phyloP scores from a whole-genome alignment of 2,888 invertebrate species.

The Caenorhabditis zanzibari region DNA sequence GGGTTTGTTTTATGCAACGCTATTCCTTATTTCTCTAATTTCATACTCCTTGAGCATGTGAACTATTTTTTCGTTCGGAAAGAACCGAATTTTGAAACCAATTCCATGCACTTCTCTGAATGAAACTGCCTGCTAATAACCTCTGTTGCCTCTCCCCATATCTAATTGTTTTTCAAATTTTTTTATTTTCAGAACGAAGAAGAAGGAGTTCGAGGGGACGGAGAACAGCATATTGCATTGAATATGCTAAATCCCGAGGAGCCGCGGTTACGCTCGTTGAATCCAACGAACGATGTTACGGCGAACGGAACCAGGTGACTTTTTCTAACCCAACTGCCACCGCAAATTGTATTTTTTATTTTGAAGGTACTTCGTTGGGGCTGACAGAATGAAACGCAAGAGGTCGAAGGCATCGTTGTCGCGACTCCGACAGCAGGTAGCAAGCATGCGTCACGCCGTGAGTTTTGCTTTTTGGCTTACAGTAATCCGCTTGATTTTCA shows the following conservation, averaged over 20 bases:
- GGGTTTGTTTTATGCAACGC: conserved; percentile 60
- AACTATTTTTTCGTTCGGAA: not conserved
- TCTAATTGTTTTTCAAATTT: not conserved
- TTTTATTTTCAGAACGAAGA: conserved; percentile 63
- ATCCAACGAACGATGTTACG: conserved; percentile 68
- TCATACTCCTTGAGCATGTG: conserved; percentile 30
- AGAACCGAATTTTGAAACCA: not conserved
- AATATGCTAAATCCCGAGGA: conserved; percentile 74
- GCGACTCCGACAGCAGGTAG: conserved; percentile 74
- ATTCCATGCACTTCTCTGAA: conserved; percentile 12
- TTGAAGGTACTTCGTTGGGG: conserved; percentile 68
- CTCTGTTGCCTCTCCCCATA: conserved; percentile 16
- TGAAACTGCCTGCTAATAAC: conserved; percentile 33
- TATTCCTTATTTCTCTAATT: conserved; percentile 23
- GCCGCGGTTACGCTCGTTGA: conserved; percentile 72
- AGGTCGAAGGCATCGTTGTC: conserved; percentile 71
- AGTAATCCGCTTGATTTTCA: not conserved
- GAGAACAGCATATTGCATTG: conserved; percentile 74
- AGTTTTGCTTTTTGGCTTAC: conserved; percentile 63
- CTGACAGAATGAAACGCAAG: conserved; percentile 73
- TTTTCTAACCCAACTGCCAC: not conserved
- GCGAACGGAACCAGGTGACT: conserved; percentile 71
- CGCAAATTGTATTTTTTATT: conserved; percentile 1
- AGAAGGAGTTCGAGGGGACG: conserved; percentile 53
- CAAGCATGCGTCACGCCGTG: conserved; percentile 73